These are phyloP conservation scores for Ceratina calcarata DNA, from an alignment of 1,140 invertebrate species.

Conservation along the genomic window DNA sequence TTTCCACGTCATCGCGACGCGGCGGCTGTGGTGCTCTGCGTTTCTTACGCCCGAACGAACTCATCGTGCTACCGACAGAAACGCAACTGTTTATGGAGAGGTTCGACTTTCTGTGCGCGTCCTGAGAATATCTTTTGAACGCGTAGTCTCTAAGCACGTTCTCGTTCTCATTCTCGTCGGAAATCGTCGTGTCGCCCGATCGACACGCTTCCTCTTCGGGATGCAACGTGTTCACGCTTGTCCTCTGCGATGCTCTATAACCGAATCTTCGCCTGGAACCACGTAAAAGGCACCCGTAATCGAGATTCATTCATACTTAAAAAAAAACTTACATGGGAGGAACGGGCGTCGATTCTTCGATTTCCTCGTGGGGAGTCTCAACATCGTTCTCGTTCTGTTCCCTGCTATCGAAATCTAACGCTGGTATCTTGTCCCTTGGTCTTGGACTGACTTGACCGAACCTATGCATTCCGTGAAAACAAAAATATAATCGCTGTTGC, in stretches of 20 bases:
- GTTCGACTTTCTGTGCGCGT: constrained; percentile 74
- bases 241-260: constrained; percentile 70
- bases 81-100: constrained; percentile 77
- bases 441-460: constrained; percentile 74
- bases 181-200: constrained; percentile 53
- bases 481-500: background rate
- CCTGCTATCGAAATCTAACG: constrained; percentile 66
- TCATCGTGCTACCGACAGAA: constrained; percentile 72
- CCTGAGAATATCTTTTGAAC: constrained; percentile 74
- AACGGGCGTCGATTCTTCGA: constrained; percentile 63
- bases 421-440: constrained; percentile 68
- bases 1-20: constrained; percentile 21
- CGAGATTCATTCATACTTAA: too few relatives aligned
- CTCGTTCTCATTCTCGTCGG: constrained; percentile 74
- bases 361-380: constrained; percentile 35
- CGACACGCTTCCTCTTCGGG: constrained; percentile 56
- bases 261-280: constrained; percentile 66
- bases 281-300: background rate
- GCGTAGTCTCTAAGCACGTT: constrained; percentile 72
- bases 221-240: constrained; percentile 43
- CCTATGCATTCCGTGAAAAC: constrained; percentile 43
- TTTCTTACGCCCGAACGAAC: constrained; percentile 74
- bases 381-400: constrained; percentile 38
- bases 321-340: constrained; percentile 68
- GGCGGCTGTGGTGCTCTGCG: constrained; percentile 75